Base-by-base conservation (phyloP, 2,113 vertebrate species). In the Aphyosemion australe region DNA sequence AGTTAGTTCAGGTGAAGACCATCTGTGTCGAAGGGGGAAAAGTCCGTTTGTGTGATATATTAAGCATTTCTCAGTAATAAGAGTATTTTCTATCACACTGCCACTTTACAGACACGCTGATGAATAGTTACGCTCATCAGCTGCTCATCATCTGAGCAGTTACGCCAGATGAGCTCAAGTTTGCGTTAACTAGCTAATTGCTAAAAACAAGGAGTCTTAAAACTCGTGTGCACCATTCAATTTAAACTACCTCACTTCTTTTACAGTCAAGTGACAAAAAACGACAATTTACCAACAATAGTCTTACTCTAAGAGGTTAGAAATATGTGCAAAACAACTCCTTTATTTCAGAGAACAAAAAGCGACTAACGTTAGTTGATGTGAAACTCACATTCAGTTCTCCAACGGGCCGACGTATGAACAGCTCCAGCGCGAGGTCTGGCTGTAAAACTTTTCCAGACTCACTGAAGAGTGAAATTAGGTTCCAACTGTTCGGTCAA, bases 131-230 rank as follows among this genome's bases (percentile, higher is more conserved):
- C n/a, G n/a, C 34, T 8, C 34, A 37, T 37, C 34, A 7, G 34
- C 9, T 5, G 32, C 7, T 32, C 7, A n/a, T n/a, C n/a, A n/a
- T 32, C 4, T 5, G 4, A 32, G 7, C 32, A 32, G 32, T 32
- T 32, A 5, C 34, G n/a, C 3, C 12, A 59, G 5, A 12, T 50
- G 41, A 60, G 66, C 69, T 69, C 51, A 61, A 49, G 60, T 47
- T 34, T 37, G 54, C 2, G 54, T 79, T 73, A 8, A 76, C 61
- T 63, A 58, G 45, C 26, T 65, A 48, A 42, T 34, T 73, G 87
- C 78, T 87, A 82, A 80, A 86, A 88, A 88, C 84, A 85, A 81
- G 20, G 43, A 61, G 61, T 68, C 59, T 43, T 63, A 53, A 59
- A 61, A 57, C 56, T 75, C 11, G 18, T 1, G 14, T 53, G 16